Conservation (phyloP, 1,140 invertebrate genomes). For the Catajapyx aquilonaris region DNA sequence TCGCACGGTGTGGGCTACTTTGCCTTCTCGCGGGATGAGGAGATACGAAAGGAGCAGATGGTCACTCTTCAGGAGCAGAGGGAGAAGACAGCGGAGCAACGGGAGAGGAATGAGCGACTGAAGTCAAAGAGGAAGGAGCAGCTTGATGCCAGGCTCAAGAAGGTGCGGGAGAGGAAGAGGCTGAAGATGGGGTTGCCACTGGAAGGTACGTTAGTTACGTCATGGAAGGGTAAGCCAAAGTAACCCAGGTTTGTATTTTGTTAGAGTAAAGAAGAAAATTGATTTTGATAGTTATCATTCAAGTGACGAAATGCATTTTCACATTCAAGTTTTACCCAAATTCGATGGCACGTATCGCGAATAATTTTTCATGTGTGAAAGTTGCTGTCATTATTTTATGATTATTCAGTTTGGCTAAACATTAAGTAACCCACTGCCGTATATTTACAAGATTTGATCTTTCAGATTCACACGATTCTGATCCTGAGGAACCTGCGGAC, state of each 20-base stretch:
- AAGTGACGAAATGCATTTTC: too few relatives aligned
- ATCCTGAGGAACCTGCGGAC: conserved; percentile 11
- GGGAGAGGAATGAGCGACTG: conserved; percentile 35
- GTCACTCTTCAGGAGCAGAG: conserved; percentile 42
- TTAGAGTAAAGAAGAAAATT: conserved; percentile 23
- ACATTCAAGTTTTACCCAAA: too few relatives aligned
- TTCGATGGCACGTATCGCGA: not conserved
- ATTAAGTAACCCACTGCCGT: too few relatives aligned
- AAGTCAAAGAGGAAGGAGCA: conserved; percentile 42
- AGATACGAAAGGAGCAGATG: conserved; percentile 50
- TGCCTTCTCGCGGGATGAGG: conserved; percentile 64
- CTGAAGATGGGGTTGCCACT: conserved; percentile 50
- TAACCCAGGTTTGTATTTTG: conserved; percentile 14
- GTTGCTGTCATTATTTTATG: conserved; percentile 14
- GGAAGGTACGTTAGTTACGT: conserved; percentile 19
- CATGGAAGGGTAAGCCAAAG: conserved; percentile 12
- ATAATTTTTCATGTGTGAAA: conserved; percentile 5
- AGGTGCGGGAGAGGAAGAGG: conserved; percentile 52
- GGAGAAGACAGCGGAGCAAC: conserved; percentile 43
- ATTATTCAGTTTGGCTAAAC: too few relatives aligned
- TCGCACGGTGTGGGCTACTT: conserved; percentile 76
- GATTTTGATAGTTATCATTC: too few relatives aligned
- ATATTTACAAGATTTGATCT: conserved; percentile 22
- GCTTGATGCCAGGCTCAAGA: conserved; percentile 47
- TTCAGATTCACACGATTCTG: conserved; percentile 12